A percentile compares a stretch with the other conserved stretches of the same genome.
Evolutionary conservation across 23 tunicate genomes (phyloP).

Genomic region (Trididemnum miniatum): DNA sequence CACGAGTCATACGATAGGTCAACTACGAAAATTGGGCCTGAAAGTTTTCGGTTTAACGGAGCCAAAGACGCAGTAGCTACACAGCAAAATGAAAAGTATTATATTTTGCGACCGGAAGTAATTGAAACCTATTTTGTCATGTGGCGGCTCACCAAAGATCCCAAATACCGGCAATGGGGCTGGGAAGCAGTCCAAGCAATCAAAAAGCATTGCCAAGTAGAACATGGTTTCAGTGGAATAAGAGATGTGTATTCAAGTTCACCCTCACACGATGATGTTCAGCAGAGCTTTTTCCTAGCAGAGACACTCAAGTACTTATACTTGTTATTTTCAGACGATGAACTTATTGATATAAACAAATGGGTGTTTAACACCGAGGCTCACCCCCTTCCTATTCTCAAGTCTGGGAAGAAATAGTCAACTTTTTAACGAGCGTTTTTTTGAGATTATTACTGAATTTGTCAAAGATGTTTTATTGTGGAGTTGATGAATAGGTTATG

Average conservation of each 20-base stretch:
- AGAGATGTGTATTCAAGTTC: conserved; percentile 72
- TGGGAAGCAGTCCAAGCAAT: conserved; percentile 93
- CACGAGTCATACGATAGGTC: conserved; percentile 90
- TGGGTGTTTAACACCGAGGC: conserved; percentile 99
- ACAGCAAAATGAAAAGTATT: conserved; percentile 76
- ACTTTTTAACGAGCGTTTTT: no score
- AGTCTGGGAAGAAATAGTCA: background rate
- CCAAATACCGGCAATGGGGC: conserved; percentile 92
- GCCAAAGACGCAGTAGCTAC: conserved; percentile 72
- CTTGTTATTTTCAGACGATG: conserved; percentile 92
- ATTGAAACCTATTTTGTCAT: conserved; percentile 82
- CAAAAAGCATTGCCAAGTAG: conserved; percentile 65
- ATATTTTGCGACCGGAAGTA: conserved; percentile 96
- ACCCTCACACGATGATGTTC: conserved; percentile 81
- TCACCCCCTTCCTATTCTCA: conserved; percentile 77
- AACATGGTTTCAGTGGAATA: conserved; percentile 76
- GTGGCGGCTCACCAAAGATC: conserved; percentile 96
- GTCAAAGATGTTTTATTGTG: no score
- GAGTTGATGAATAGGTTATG: no score
- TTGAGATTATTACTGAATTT: no score
- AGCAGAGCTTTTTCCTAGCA: conserved; percentile 90
- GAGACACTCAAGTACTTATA: conserved; percentile 91
- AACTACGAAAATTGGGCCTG: conserved; percentile 78
- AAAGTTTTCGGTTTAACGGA: conserved; percentile 63
- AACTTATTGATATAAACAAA: conserved; percentile 68